Evolutionary conservation across 2,113 vertebrate genomes (phyloP).

Genomic region (Arizona elegans): DNA sequence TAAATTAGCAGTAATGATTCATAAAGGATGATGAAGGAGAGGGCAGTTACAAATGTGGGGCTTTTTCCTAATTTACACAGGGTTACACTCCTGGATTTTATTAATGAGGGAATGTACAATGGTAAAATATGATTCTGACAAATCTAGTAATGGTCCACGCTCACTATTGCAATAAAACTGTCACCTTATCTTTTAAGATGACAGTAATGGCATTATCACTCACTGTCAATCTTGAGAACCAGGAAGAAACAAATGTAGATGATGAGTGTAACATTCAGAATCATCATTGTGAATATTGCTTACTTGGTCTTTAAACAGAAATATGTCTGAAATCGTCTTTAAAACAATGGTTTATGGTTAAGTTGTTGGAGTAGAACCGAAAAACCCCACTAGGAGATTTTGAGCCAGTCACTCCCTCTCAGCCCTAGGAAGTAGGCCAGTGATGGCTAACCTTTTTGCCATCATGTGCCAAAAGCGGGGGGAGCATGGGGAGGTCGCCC

Average conservation of each 20-base stretch:
- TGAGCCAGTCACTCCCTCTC: not conserved
- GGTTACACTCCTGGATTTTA: not conserved
- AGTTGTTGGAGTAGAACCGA: not conserved
- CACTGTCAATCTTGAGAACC: not conserved
- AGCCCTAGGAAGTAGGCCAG: not conserved
- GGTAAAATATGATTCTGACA: not conserved
- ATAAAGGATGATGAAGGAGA: not conserved
- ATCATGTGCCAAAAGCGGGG: too few relatives aligned
- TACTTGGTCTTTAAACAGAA: not conserved
- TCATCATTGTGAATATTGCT: not conserved
- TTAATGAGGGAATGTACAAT: slow-evolving; percentile 1
- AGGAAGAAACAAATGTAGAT: not conserved
- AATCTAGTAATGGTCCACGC: not conserved
- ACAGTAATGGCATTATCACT: not conserved
- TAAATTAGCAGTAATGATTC: not conserved
- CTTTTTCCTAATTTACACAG: not conserved
- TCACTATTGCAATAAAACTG: slow-evolving; percentile 8
- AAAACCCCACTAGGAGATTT: not conserved
- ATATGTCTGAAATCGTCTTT: not conserved
- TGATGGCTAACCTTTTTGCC: too few relatives aligned
- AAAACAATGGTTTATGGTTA: not conserved
- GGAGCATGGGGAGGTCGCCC: too few relatives aligned
- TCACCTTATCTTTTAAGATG: slow-evolving; percentile 13
- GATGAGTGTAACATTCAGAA: not conserved
- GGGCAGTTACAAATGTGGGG: not conserved